Base-by-base conservation (phyloP, 2,797 vertebrate genomes). In the Urocyon cinereoargenteus region DNA sequence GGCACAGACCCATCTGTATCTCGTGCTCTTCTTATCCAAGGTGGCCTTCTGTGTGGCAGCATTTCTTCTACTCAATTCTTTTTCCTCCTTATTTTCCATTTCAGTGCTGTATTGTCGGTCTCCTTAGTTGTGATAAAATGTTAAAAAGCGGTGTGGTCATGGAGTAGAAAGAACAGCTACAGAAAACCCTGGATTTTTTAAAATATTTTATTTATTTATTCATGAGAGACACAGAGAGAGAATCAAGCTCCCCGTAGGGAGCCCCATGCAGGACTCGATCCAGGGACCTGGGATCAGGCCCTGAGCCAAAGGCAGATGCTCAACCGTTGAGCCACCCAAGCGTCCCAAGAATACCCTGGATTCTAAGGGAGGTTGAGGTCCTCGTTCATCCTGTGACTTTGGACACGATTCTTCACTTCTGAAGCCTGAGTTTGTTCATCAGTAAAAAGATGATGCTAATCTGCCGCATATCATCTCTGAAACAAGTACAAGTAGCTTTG, bases 1-100 rank as follows among this genome's bases (percentile, higher is more conserved):
- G 5, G 10, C 12, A 11, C 49, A 24, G 3, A 22, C 8, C 15
- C 64, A 28, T 2, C 0, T 22, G 19, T 1, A 22, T 13, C 8
- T 16, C 0, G 21, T 31, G 2, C 15, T 19, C 8, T 21, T 28
- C 34, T 61, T 24, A 26, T 1, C 21, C 4, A 5, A 34, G 45
- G 6, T 8, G 14, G 8, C 3, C 72, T 45, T 68, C 61, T 16
- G 1, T 3, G 7, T 26, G 22, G 22, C 22, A 31, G 2, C 2
- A 1, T 45, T 59, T 62, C 12, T 61, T 53, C 64, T 21, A 88
- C 2, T 3, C 31, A 64, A 13, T 9, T 31, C 12, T n/a, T 15
- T n/a, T 49, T 40, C 10, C 12, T 62, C 31, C 51, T 73, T 55
- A 18, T 26, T 64, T 89, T 83, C n/a, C 77, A 88, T 36, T 82